phyloP scores from a whole-genome alignment of 2,888 invertebrate genomes.

The Chalcosyrphus nemorum region DNA sequence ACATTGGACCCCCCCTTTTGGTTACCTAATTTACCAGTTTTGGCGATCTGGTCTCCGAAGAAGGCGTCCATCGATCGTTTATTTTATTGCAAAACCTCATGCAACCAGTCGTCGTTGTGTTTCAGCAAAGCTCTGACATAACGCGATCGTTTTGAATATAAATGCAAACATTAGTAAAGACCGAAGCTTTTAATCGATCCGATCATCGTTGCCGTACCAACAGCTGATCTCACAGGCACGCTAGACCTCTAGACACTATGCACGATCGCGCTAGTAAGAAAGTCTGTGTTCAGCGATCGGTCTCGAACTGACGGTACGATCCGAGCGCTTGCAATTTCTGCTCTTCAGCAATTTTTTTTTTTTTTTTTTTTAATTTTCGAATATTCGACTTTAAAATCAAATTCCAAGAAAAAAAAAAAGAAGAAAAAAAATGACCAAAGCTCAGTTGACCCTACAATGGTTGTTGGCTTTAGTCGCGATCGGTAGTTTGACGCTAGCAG shows the following conservation, averaged over 20 bases:
- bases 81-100: constrained; percentile 59
- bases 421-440: constrained; percentile 50
- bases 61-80: constrained; percentile 29
- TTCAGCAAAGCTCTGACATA: constrained; percentile 66
- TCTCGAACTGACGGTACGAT: constrained; percentile 40
- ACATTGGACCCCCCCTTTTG: constrained; percentile 14
- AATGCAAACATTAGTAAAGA: constrained; percentile 65
- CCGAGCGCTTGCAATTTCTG: constrained; percentile 21
- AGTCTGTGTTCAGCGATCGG: constrained; percentile 57
- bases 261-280: constrained; percentile 47
- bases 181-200: constrained; percentile 52
- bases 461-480: constrained; percentile 69
- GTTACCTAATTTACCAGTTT: constrained; percentile 72
- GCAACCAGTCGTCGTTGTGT: constrained; percentile 31
- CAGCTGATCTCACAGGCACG: constrained; percentile 47
- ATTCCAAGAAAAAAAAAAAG: constrained; percentile 30
- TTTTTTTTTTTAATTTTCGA: constrained; percentile 12
- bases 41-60: constrained; percentile 19
- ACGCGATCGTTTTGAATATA: constrained; percentile 55
- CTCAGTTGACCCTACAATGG: constrained; percentile 58
- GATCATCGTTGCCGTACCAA: neutral
- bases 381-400: constrained; percentile 40
- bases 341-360: neutral
- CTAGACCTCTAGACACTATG: constrained; percentile 37
- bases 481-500: constrained; percentile 66